Base-by-base conservation (phyloP, 2,797 vertebrate genomes). In the Lateolabrax maculatus region DNA sequence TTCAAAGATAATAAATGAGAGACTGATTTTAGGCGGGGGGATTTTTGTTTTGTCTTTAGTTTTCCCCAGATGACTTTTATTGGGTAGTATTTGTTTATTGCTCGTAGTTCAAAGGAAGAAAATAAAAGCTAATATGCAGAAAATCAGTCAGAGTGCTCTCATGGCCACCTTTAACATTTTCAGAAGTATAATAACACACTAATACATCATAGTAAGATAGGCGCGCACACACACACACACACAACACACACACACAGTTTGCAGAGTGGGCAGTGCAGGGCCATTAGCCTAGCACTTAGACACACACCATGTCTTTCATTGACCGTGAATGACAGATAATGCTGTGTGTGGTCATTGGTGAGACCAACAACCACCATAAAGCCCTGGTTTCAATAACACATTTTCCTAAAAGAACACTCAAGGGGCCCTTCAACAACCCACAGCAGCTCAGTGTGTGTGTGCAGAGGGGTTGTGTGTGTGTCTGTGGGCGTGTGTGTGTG, bases 281-380 rank as follows among this genome's bases (percentile, higher is more conserved):
- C 87, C 81, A 88, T 94, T 91, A 91, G 87, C 78, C 68, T 72
- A 84, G 87, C 86, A 87, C 83, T 89, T 87, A 93, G 86, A 92
- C 88, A 84, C 81, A 92, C 78, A 83, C 86, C 84, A 79, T 89
- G 89, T 79, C 82, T 92, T 93, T 93, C 87, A 94, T 80, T 85
- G 87, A 84, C 88, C 36, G 8, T 88, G 84, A 90, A 86, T 83
- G 83, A 89, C 80, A 84, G 73, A 77, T 77, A 77, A 60, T 51
- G 62, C 70, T 72, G 37, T 65, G 52, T 70, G 70, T 75, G 75
- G 72, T 79, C 73, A 74, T 36, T 58, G 65, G 66, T 75, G 63
- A 82, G 74, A 80, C 82, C 80, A 86, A 87, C 72, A 79, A 73
- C 78, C 61, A 79, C 80, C 69, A 82, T 87, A 78, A 88, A 85